A percentile compares a stretch with the other conserved stretches of the same genome.
Evolutionary conservation across 2,113 vertebrate genomes (phyloP).

Genomic region (Lophius piscatorius): DNA sequence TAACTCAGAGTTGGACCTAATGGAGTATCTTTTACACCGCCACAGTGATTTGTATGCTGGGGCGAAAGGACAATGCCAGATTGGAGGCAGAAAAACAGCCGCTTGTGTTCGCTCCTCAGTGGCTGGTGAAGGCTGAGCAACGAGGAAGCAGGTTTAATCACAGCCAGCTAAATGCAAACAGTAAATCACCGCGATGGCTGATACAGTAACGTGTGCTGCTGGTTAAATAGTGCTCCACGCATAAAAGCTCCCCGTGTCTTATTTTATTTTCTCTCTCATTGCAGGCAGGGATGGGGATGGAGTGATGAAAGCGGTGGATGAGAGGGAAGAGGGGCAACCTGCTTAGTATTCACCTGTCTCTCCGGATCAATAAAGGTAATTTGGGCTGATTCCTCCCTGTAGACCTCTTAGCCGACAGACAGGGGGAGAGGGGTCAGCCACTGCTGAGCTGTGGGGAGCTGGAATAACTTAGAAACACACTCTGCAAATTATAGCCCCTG

Average conservation of each 20-base stretch:
- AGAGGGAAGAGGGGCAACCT: conserved; percentile 60
- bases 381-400: conserved; percentile 80
- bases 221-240: conserved; percentile 28
- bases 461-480: conserved; percentile 79
- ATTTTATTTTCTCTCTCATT: conserved; percentile 25
- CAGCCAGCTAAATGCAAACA: conserved; percentile 54
- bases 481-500: conserved; percentile 70
- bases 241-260: conserved; percentile 26
- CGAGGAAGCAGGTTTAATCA: conserved; percentile 63
- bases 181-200: conserved; percentile 58
- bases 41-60: conserved; percentile 77
- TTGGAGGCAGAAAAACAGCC: conserved; percentile 75
- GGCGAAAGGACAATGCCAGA: conserved; percentile 72
- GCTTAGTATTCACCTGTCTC: conserved; percentile 82
- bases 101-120: conserved; percentile 35
- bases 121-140: conserved; percentile 55
- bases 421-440: conserved; percentile 75
- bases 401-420: conserved; percentile 78
- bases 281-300: conserved; percentile 32
- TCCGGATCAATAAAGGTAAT: conserved; percentile 82
- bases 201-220: conserved; percentile 42
- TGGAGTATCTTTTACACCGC: conserved; percentile 77
- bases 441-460: conserved; percentile 75
- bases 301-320: conserved; percentile 40
- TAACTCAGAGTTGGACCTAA: conserved; percentile 79